These are phyloP conservation scores for Nysson spinosus DNA, from an alignment of 2,888 invertebrate genomes.

Conservation along the genomic window DNA sequence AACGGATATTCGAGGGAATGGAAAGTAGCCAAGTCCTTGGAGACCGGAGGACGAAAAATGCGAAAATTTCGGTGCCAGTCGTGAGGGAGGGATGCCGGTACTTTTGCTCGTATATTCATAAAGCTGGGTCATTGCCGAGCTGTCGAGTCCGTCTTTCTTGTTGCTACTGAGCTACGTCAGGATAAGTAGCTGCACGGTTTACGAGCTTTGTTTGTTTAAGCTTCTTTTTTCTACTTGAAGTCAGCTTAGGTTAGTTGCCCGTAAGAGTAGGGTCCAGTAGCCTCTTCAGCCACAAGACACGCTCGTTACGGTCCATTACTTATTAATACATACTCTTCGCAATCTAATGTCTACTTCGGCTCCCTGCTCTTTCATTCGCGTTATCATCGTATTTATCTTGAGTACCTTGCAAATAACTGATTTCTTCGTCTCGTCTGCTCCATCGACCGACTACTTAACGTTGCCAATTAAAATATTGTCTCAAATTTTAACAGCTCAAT, in stretches of 20 bases:
- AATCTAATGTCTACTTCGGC: slow-evolving; percentile 40
- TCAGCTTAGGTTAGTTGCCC: slow-evolving; percentile 24
- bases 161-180: slow-evolving; percentile 49
- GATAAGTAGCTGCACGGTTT: slow-evolving; percentile 56
- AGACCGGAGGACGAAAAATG: slow-evolving; percentile 43
- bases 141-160: slow-evolving; percentile 55
- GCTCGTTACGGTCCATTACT: slow-evolving; percentile 59
- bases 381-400: slow-evolving; percentile 40
- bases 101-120: slow-evolving; percentile 57
- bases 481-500: no score
- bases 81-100: slow-evolving; percentile 21
- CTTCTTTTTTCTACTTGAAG: slow-evolving; percentile 29
- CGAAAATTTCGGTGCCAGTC: slow-evolving; percentile 46
- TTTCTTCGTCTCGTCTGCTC: slow-evolving; percentile 1
- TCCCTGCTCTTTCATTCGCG: slow-evolving; percentile 10
- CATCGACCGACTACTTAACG: background rate
- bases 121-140: slow-evolving; percentile 60
- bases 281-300: slow-evolving; percentile 42
- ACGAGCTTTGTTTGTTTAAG: slow-evolving; percentile 60
- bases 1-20: slow-evolving; percentile 37
- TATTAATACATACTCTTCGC: slow-evolving; percentile 51
- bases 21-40: slow-evolving; percentile 47
- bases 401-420: slow-evolving; percentile 27
- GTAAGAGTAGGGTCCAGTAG: slow-evolving; percentile 8
- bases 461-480: no score